Evolutionary conservation across 2,888 invertebrate species (phyloP), one percentile per base, ranked within the genome.

Genomic region (Caenorhabditis doughertyi): DNA sequence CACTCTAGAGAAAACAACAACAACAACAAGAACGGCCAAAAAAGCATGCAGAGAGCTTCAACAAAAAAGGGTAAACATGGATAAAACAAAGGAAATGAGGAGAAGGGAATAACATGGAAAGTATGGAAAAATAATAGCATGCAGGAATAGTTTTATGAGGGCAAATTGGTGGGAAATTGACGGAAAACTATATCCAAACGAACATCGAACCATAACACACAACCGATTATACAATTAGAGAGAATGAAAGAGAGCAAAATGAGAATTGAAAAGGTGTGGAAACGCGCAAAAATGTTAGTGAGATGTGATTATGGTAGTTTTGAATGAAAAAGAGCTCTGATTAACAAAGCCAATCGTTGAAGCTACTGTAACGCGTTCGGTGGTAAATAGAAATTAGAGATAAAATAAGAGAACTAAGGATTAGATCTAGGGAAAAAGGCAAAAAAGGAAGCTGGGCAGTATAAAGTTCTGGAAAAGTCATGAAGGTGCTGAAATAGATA

Each of bases 171-270:
- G 32, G 32, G 39, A 13, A 35, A 29, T 1, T 18, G 42, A 25
- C 42, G 51, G 65, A 39, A 65, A 65, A 65, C 65, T 65, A 65
- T 51, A 51, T 49, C 65, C 51, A 70, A 70, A 70, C 60, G 70
- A 70, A 70, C 44, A 70, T 58, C 56, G 70, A 58, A 70, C 55
- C 44, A 42, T 65, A 29, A 65, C 65, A 65, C 65, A 65, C 65
- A 65, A 65, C 65, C 65, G 25, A 56, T 58, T 44, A 35, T 39
- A 53, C 25, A 27, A 21, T 27, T 27, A 32, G 16, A n/a, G 44
- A 39, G 39, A 39, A 8, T 11, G 39, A 32, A 16, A 39, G 39
- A 39, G 39, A n/a, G 32, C 32, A 42, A 47, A 18, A 47, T 47
- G 4, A 47, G 44, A 47, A 32, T 21, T 27, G 16, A 18, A 67